Base-by-base conservation (phyloP, 2,888 invertebrate genomes). In the Drosophila acutilabella region DNA sequence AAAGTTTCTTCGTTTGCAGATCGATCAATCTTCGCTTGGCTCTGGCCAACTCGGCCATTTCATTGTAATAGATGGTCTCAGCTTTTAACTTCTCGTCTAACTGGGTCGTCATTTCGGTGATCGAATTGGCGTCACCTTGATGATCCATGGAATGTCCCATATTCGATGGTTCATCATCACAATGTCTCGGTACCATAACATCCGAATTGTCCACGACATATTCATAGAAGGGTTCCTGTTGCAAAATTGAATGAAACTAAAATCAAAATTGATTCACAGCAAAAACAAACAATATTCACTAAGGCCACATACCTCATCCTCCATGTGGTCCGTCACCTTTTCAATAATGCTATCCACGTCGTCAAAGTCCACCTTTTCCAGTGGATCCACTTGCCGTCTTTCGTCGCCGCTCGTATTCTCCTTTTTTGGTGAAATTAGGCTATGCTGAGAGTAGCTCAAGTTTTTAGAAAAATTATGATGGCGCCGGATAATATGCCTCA, bases 61-160 rank as follows among this genome's bases (percentile, higher is more conserved):
- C 90, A 68, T 90, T 89, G 41, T 77, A 89, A 62, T 90, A 89
- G 38, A 89, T 85, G 50, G 90, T 90, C 57, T 89, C 89, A 7
- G 89, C 89, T 60, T 89, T 83, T 0, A 89, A 74, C 47, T 90
- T 89, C 45, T 86, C 89, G 11, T 86, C 81, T 54, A 83, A n/a
- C 44, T 89, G 84, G 0, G 83, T 88, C 7, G 88, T 74, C 5
- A 64, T 20, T 5, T 88, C 83, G 2, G 62, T 54, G 2, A 85
- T 14, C 1, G 88, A 87, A 4, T 66, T 69, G 0, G 52, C 60
- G 8, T 87, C 83, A 7, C 50, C 64, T 4, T 38, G 5, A 8
- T 71, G 73, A 0, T 79, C 69, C n/a, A 87, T 10, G 5, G 74
- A 26, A 11, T 71, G 54, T 18, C 45, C 50, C 51, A 79, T 61